phyloP scores from a whole-genome alignment of 2,888 invertebrate genomes.

The Mythimna ferrago region DNA sequence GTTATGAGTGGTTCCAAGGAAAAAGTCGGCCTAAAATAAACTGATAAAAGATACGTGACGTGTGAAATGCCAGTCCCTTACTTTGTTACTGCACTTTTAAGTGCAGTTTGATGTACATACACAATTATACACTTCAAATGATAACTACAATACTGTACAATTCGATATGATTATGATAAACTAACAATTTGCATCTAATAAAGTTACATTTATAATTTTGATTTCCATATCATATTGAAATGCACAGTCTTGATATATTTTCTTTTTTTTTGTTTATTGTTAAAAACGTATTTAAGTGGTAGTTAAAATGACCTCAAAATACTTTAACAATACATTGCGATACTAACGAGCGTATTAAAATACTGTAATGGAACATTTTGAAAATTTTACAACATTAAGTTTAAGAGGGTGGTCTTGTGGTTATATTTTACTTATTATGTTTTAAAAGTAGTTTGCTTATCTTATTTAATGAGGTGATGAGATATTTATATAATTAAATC shows the following conservation, averaged over 20 bases:
- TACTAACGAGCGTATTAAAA: conserved; percentile 52
- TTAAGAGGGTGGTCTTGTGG: conserved; percentile 62
- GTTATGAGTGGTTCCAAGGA: background rate
- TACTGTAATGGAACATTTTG: conserved; percentile 34
- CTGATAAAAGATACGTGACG: background rate
- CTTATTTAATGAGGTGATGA: conserved; percentile 58
- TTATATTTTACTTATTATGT: conserved; percentile 56
- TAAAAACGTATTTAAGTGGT: conserved; percentile 5
- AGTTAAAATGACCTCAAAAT: conserved; percentile 12
- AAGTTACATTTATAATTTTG: background rate
- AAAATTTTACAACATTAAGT: conserved; percentile 33
- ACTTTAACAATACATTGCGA: conserved; percentile 20
- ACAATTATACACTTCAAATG: background rate
- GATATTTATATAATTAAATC: conserved; percentile 54
- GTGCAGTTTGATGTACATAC: conserved; percentile 10
- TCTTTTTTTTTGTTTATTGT: background rate
- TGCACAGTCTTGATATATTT: conserved; percentile 9
- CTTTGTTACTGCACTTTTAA: conserved; percentile 13
- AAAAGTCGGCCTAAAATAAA: background rate
- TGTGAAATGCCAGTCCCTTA: background rate
- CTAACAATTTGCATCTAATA: no score
- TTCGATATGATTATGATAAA: conserved; percentile 15
- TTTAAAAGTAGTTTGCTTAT: conserved; percentile 62
- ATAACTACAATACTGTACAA: conserved; percentile 23
- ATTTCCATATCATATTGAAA: conserved; percentile 1